Base-by-base conservation (phyloP, 2,888 invertebrate genomes). In the Caenorhabditis wallacei region DNA sequence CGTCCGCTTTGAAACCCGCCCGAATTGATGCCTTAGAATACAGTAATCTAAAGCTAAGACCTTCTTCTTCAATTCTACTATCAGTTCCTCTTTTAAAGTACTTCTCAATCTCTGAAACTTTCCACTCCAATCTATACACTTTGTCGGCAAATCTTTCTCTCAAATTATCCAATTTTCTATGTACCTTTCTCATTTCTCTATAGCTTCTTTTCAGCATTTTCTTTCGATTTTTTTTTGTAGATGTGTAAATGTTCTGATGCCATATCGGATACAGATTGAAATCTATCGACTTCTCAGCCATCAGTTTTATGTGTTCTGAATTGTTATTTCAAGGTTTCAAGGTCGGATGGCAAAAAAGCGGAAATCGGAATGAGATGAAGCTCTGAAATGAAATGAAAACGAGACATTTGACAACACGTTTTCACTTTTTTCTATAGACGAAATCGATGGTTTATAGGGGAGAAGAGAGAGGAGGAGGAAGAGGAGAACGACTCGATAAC, bases 351-450 rank as follows among this genome's bases (percentile, higher is more conserved):
- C 26, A 30, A 51, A 51, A 48, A 16, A 26, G 46, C n/a, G 48
- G 20, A 20, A 40, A 40, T 30, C 2, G 24, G 16, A 24, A 48
- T 24, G 26, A 63, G 57, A 18, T 7, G 57, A 35, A 35, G 53
- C 66, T 68, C 53, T 37, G 37, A 37, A 37, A 8, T 54, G 40
- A 53, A 40, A 71, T 48, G 59, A 59, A 61, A 53, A 72, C 61
- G 61, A 46, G 24, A 43, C 2, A 37, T 51, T n/a, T 64, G 64
- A 64, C 48, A 35, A 51, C 46, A 63, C 56, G 72, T 64, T 74
- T 74, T 74, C 64, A 64, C 72, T 74, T 74, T 64, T 71, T 63
- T 37, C 30, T 26, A 30, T 40, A 24, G 56, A 46, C 26, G 75
- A 64, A 64, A 74, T 43, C 43, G 69, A 66, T 70, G 57, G 40